phyloP scores from a whole-genome alignment of 2,113 vertebrate genomes.

The Boulengerochromis microlepis region DNA sequence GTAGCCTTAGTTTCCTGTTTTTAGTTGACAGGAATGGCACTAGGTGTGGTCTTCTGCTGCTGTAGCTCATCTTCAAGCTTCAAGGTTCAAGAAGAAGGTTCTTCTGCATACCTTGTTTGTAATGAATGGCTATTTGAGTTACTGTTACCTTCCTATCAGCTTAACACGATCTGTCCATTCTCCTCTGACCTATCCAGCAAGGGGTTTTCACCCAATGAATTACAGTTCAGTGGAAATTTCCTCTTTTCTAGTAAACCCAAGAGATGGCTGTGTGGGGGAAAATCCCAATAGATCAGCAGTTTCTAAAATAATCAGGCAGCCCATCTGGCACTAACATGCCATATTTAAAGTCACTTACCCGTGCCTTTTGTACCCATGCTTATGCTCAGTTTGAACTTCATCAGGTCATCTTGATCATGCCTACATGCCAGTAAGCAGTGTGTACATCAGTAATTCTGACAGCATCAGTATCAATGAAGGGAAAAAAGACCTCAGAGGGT shows the following conservation, averaged over 20 bases:
- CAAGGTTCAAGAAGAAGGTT: background rate
- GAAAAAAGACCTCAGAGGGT: background rate
- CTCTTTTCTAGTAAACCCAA: background rate
- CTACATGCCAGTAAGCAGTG: background rate
- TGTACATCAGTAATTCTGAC: background rate
- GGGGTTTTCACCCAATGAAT: background rate
- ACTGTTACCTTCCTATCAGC: background rate
- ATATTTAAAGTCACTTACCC: background rate
- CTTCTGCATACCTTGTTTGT: background rate
- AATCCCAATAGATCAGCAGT: background rate
- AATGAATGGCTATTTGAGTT: background rate
- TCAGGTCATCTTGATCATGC: background rate
- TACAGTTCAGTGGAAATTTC: background rate
- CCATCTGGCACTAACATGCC: background rate
- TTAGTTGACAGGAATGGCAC: background rate
- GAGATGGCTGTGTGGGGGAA: background rate
- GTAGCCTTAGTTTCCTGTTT: background rate
- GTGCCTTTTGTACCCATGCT: background rate
- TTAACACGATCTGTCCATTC: fast-evolving
- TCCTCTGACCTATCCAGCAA: background rate
- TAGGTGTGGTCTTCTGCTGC: background rate
- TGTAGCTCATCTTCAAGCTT: background rate
- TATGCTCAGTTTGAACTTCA: background rate
- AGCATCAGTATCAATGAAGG: background rate
- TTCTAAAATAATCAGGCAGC: background rate